Evolutionary conservation across 2,888 invertebrate genomes (phyloP).

Genomic region (Strigamia maritima): DNA sequence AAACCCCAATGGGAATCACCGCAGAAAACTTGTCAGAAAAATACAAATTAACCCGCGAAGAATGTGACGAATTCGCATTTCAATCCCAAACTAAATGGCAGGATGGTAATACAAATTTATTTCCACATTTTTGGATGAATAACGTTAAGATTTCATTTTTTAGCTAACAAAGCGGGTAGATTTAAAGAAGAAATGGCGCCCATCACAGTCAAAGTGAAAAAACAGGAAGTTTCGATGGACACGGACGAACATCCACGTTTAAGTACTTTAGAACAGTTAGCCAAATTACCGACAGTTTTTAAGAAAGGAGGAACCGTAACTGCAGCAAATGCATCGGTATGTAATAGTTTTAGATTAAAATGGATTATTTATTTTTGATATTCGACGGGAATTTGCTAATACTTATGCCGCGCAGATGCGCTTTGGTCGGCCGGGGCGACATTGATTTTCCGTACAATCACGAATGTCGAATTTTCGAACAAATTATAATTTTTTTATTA

Average conservation of each 20-base stretch:
- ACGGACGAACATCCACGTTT: conserved; percentile 84
- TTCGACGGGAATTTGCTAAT: not conserved
- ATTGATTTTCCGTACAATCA: too few species aligned
- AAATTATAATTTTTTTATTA: too few species aligned
- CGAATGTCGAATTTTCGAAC: too few species aligned
- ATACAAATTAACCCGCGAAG: conserved; percentile 73
- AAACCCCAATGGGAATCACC: conserved; percentile 92
- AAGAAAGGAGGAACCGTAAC: conserved; percentile 92
- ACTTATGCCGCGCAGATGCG: not conserved
- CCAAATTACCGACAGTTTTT: conserved; percentile 83
- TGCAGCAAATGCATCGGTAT: conserved; percentile 89
- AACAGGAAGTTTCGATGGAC: conserved; percentile 72
- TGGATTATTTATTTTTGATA: too few species aligned
- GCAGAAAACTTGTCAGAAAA: conserved; percentile 89
- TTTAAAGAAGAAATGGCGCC: conserved; percentile 89
- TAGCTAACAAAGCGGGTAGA: conserved; percentile 80
- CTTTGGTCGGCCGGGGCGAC: too few species aligned
- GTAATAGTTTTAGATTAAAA: conserved; percentile 48
- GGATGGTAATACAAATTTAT: conserved; percentile 58
- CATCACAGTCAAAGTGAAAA: conserved; percentile 71
- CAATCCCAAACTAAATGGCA: conserved; percentile 86
- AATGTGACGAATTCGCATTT: conserved; percentile 80
- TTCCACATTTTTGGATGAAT: not conserved
- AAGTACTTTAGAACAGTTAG: conserved; percentile 74
- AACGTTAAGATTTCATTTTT: conserved; percentile 44